Evolutionary conservation across 2,797 vertebrate genomes (phyloP), one percentile per base, ranked within the genome.

Genomic region (Spatula clypeata): DNA sequence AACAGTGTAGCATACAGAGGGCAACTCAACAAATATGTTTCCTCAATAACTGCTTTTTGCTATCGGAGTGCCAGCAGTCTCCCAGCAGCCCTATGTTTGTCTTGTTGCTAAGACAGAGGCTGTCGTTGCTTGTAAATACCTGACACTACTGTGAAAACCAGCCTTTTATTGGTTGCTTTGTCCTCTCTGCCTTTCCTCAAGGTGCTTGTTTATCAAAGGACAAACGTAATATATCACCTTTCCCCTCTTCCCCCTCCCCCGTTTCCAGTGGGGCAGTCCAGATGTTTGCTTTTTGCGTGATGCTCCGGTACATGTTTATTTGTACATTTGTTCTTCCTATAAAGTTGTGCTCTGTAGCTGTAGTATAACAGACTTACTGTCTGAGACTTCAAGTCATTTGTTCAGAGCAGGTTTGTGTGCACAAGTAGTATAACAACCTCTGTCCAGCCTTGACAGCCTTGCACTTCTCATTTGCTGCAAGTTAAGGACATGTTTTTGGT

Each of bases 41-140:
- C 29, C 57, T 18, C 17, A 87, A 47, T 55, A 83, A 23, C 27
- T 86, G 49, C 27, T 75, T 88, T 83, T 74, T 65, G 82, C 3
- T 82, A 24, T 44, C 4, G 0, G 31, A 77, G 53, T 54, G 67
- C 36, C 40, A 92, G 69, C 54, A 55, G 65, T 49, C 40, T 94
- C 49, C 61, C 77, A 67, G 77, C 85, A 88, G 72, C 62, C 65
- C 62, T 21, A 4, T 75, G 69, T 94, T 93, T 91, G 80, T 89
- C 81, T 86, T 77, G 36, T 93, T 96, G 89, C 81, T 90, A 95
- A 62, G 89, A 80, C 61, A 90, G 62, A 90, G 66, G 29, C 49
- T 94, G 93, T 86, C 58, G 75, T 76, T 89, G 45, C 88, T 87
- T 83, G 75, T 71, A 94, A 95, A 94, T 87, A 70, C 40, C 79